Base-by-base conservation (phyloP, 2,888 invertebrate genomes). In the Nomada fucata region DNA sequence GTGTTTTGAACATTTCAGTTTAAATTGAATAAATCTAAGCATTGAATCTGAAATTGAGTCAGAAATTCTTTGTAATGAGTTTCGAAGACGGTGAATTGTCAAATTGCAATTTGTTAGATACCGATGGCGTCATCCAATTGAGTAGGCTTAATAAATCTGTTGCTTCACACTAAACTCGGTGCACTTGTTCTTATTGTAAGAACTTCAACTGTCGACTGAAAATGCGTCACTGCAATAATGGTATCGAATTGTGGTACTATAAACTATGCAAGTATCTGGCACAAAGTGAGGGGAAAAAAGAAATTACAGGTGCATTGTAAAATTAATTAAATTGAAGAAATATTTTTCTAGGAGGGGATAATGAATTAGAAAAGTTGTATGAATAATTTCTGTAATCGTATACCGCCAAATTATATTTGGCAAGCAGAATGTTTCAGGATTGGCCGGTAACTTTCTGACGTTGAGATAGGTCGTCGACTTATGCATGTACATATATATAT, bases 381-480 rank as follows among this genome's bases (percentile, higher is more conserved):
- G 42, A 36, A 52, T 64, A 10, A 4, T 50, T 55, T 55, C 76
- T 3, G 29, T 15, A 44, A 18, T 15, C 36, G 26, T 23, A 10
- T 11, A n/a, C 63, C 20, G 0, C 26, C 26, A 26, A 79, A 82
- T 71, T 74, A 53, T 47, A 70, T 70, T 29, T 63, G 44, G 18
- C 50, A 47, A n/a, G 3, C 20, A 7, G 5, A 64, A 23, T 15
- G 44, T 15, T 44, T 60, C 26, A 18, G 47, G 11, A 29, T 36
- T 20, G 29, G 13, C 15, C 23, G 11, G 47, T 15, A 50, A 80
- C 76, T 86, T 83, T 83, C 76, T 80, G 68, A 15, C 36, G 59
- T 73, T 80, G 57, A 60, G 76, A 42, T 60, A 80, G 78, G 78
- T 86, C 77, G 55, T 71, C 61, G 72, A 86, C 79, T 80, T 42